Percentiles rank a stretch among this genome's conserved stretches.
These are phyloP conservation scores for Penaeus indicus DNA, from an alignment of 1,140 invertebrate genomes.

Conservation along the genomic window DNA sequence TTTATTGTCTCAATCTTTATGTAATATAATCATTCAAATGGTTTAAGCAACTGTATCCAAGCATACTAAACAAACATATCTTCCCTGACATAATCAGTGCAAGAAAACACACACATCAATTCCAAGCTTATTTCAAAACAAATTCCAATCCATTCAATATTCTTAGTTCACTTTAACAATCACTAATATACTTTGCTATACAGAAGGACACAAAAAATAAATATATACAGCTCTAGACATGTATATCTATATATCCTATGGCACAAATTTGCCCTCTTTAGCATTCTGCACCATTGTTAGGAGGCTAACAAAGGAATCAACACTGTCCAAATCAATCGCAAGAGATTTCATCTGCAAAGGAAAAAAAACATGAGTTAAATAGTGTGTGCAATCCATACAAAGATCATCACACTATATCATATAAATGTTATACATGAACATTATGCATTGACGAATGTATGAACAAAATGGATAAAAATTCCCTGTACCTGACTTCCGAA, in stretches of 20 bases:
- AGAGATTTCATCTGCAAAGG: constrained; percentile 42
- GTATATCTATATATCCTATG: constrained; percentile 5
- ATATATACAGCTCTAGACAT: not conserved
- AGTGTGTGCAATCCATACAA: not conserved
- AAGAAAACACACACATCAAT: no score
- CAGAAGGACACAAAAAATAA: not conserved
- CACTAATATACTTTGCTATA: no score
- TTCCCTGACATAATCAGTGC: no score
- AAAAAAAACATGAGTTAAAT: not conserved
- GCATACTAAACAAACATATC: no score
- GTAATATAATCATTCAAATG: no score
- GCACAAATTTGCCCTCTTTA: constrained; percentile 53
- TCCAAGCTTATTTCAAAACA: no score
- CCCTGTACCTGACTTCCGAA: constrained; percentile 71
- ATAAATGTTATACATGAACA: not conserved
- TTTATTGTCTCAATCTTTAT: no score
- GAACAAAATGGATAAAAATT: not conserved
- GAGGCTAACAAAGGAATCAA: constrained; percentile 40
- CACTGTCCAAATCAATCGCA: constrained; percentile 11
- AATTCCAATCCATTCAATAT: no score
- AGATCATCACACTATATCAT: not conserved
- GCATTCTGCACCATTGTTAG: constrained; percentile 52
- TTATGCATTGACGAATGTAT: not conserved
- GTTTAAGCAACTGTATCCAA: no score
- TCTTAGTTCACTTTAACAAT: no score